phyloP scores from a whole-genome alignment of 2,888 invertebrate species.

The Scaptomyza tumidula region DNA sequence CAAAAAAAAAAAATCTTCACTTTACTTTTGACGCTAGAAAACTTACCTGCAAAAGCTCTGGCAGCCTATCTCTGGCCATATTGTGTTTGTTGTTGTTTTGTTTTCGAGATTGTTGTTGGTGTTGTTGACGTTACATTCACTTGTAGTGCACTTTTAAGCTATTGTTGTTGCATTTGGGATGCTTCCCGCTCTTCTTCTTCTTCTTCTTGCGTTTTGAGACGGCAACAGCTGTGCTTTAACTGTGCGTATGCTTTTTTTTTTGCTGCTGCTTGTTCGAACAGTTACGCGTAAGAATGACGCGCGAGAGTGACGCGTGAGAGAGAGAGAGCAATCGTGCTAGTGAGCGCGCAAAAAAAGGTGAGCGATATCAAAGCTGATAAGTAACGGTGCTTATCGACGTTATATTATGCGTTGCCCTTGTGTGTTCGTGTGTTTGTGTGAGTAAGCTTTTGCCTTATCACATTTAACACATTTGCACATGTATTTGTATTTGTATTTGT shows the following conservation, averaged over 20 bases:
- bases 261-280: constrained; percentile 13
- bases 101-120: constrained; percentile 25
- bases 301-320: constrained; percentile 9
- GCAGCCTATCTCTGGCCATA: constrained; percentile 83
- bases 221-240: constrained; percentile 71
- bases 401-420: constrained; percentile 23
- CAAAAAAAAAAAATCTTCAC: neutral
- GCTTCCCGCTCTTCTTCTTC: constrained; percentile 9
- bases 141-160: constrained; percentile 13
- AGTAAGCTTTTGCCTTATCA: constrained; percentile 28
- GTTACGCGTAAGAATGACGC: constrained; percentile 26
- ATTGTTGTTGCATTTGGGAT: constrained; percentile 9
- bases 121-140: constrained; percentile 14
- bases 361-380: constrained; percentile 64
- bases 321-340: constrained; percentile 4
- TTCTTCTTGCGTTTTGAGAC: constrained; percentile 26
- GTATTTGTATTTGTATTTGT: constrained; percentile 25
- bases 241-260: constrained; percentile 42
- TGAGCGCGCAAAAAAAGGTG: constrained; percentile 2
- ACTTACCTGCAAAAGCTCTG: constrained; percentile 83
- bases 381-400: constrained; percentile 45
- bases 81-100: constrained; percentile 24
- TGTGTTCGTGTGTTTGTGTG: constrained; percentile 9
- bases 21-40: constrained; percentile 2
- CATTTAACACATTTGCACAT: constrained; percentile 7